These are phyloP conservation scores for Myotis yumanensis DNA, from an alignment of 2,113 vertebrate genomes.

Conservation along the genomic window DNA sequence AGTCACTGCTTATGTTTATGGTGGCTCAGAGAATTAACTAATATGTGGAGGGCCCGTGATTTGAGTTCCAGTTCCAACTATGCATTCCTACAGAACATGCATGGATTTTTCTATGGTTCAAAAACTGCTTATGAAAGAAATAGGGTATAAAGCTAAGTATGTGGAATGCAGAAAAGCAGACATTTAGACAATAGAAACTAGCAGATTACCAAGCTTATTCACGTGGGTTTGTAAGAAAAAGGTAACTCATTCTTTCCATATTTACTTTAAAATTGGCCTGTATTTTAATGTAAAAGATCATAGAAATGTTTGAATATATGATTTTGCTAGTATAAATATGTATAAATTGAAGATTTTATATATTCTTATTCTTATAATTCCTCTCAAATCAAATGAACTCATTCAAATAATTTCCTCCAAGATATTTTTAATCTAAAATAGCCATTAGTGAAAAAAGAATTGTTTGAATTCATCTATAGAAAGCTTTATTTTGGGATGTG, in stretches of 20 bases:
- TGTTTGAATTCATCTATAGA: neutral
- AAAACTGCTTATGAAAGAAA: neutral
- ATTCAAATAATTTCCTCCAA: neutral
- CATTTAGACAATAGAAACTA: neutral
- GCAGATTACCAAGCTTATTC: neutral
- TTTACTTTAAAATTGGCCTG: neutral
- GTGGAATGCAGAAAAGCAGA: neutral
- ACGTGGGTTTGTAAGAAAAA: neutral
- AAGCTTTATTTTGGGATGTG: neutral
- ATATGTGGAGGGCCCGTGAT: neutral
- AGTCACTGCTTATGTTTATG: neutral
- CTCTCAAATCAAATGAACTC: neutral
- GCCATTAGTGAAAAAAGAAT: neutral
- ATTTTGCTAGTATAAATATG: neutral
- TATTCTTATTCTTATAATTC: neutral
- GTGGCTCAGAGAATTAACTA: neutral
- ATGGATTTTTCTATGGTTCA: neutral
- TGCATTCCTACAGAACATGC: neutral
- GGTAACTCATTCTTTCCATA: neutral
- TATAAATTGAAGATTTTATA: neutral
- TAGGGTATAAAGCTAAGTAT: neutral
- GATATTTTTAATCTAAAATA: conserved; percentile 3
- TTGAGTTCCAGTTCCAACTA: neutral
- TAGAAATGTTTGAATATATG: neutral
- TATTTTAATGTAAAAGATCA: conserved; percentile 42